phyloP scores from a whole-genome alignment of 2,113 vertebrate genomes.

The Tachuris rubrigastra region DNA sequence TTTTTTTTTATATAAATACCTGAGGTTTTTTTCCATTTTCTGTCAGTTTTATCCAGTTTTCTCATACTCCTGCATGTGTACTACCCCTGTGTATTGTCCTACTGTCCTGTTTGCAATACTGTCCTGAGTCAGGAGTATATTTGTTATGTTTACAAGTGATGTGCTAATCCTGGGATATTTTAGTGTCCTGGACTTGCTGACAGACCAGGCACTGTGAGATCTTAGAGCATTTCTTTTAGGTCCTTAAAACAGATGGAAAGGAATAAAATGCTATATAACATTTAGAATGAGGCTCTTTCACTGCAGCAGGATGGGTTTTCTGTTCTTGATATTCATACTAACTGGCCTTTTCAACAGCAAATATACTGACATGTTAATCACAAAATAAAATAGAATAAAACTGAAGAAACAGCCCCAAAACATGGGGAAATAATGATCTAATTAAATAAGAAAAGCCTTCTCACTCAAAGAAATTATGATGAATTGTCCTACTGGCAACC shows the following conservation, averaged over 20 bases:
- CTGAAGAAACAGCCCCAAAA: background rate
- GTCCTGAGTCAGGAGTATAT: background rate
- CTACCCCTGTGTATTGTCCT: background rate
- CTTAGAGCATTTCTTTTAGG: background rate
- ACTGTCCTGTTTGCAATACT: background rate
- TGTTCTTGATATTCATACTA: background rate
- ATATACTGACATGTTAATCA: background rate
- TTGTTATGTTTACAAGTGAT: background rate
- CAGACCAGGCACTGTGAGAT: background rate
- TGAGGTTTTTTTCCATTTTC: accelerated
- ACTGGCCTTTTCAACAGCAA: background rate
- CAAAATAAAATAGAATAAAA: background rate
- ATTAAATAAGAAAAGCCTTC: background rate
- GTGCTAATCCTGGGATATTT: background rate
- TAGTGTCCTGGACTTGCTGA: too few species aligned
- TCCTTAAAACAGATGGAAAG: background rate
- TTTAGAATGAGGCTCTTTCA: accelerated
- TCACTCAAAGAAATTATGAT: background rate
- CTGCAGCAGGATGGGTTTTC: background rate
- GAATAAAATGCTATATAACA: background rate
- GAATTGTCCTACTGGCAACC: too few species aligned
- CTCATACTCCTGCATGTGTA: background rate
- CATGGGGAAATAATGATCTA: background rate
- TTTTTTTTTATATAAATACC: background rate
- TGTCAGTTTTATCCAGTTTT: background rate